phyloP scores from a whole-genome alignment of 2,888 invertebrate genomes.

The Scrobipalpa atriplicella region DNA sequence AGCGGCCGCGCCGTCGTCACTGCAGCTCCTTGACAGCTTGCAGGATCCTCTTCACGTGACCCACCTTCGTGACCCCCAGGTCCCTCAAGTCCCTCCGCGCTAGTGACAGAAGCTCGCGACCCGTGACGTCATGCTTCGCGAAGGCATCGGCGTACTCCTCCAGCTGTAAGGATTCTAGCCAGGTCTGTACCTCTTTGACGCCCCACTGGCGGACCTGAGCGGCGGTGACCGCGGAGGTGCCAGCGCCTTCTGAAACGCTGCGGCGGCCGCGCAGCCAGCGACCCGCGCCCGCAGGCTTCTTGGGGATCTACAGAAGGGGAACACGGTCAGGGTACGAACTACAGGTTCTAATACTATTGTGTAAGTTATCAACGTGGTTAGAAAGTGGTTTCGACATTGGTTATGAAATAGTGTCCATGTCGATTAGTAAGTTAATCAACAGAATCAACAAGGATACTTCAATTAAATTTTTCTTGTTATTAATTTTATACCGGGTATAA shows the following conservation, averaged over 20 bases:
- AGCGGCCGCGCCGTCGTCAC: conserved; percentile 78
- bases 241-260: conserved; percentile 61
- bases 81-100: conserved; percentile 95
- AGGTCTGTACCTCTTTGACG: conserved; percentile 93
- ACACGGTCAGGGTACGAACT: conserved; percentile 39
- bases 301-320: conserved; percentile 62
- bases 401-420: no score
- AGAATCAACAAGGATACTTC: no score
- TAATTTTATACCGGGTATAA: no score
- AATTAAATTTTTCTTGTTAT: no score
- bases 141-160: conserved; percentile 96
- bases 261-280: conserved; percentile 72
- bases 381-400: background rate
- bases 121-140: conserved; percentile 94
- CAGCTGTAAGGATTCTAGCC: conserved; percentile 95
- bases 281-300: conserved; percentile 60
- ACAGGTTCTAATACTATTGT: background rate
- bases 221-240: conserved; percentile 45
- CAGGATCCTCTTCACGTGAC: conserved; percentile 97
- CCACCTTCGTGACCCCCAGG: conserved; percentile 96
- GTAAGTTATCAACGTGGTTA: no score
- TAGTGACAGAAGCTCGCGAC: conserved; percentile 92
- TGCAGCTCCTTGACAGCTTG: conserved; percentile 93
- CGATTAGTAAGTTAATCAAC: no score
- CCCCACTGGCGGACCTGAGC: conserved; percentile 86